Percentiles rank a stretch among this genome's conserved stretches.
phyloP scores from a whole-genome alignment of 1,140 invertebrate species.

The Drosophila sp. region DNA sequence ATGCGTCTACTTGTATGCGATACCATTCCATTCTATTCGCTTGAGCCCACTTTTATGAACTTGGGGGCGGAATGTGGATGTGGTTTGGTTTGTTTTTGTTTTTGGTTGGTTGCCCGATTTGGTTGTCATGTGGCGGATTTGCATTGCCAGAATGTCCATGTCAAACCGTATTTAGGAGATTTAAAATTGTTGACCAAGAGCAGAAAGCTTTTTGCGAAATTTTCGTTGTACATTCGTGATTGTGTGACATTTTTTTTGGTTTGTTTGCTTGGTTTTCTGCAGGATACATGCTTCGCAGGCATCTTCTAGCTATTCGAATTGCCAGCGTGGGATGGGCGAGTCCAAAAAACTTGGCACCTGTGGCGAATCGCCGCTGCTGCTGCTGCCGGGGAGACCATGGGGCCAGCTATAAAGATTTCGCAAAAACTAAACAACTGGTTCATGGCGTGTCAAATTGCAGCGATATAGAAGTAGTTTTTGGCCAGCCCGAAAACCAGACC shows the following conservation, averaged over 20 bases:
- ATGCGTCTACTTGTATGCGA: neutral
- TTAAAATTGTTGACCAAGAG: slow-evolving; percentile 10
- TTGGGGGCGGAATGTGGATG: slow-evolving; percentile 31
- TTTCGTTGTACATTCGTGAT: slow-evolving; percentile 39
- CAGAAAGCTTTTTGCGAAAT: neutral
- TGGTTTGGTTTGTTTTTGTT: slow-evolving; percentile 30
- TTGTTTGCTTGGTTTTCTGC: neutral
- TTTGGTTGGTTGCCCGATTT: slow-evolving; percentile 12
- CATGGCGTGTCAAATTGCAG: slow-evolving; percentile 66
- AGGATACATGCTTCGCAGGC: slow-evolving; percentile 41
- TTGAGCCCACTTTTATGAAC: slow-evolving; percentile 66
- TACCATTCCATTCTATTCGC: slow-evolving; percentile 39
- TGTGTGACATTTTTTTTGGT: slow-evolving; percentile 35
- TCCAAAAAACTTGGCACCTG: slow-evolving; percentile 41
- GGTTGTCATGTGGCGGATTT: slow-evolving; percentile 48
- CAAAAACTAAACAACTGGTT: slow-evolving; percentile 67
- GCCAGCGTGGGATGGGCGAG: slow-evolving; percentile 31
- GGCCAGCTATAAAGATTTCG: slow-evolving; percentile 47
- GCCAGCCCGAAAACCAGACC: slow-evolving; percentile 34
- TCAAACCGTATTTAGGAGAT: slow-evolving; percentile 28
- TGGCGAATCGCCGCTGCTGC: slow-evolving; percentile 45
- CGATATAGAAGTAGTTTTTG: slow-evolving; percentile 33
- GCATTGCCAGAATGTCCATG: slow-evolving; percentile 50
- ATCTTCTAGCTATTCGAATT: slow-evolving; percentile 18
- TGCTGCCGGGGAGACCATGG: neutral